These are phyloP conservation scores for Conops quadrifasciatus DNA, from an alignment of 2,888 invertebrate species.

Conservation along the genomic window DNA sequence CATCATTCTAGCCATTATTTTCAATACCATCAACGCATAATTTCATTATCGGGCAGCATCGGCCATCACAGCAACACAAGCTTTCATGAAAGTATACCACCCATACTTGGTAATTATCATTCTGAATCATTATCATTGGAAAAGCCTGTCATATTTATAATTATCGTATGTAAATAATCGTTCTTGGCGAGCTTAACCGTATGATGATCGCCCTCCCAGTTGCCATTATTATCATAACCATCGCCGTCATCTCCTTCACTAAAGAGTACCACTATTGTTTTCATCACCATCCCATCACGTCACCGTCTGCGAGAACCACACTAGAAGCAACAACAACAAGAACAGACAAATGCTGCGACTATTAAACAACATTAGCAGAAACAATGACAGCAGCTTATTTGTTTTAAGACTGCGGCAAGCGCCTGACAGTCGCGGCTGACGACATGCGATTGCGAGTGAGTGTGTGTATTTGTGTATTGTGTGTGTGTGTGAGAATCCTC, in stretches of 20 bases:
- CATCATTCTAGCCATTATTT: too few species aligned
- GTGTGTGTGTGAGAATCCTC: not conserved
- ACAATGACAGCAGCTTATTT: conserved; percentile 7
- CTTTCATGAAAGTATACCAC: too few species aligned
- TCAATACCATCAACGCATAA: too few species aligned
- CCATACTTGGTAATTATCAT: too few species aligned
- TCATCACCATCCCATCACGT: not conserved
- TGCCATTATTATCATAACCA: not conserved
- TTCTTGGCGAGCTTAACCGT: too few species aligned
- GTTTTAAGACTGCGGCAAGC: not conserved
- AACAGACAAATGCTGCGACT: too few species aligned
- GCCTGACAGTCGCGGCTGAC: not conserved
- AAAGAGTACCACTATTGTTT: not conserved
- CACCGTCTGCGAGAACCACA: not conserved
- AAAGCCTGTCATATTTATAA: too few species aligned
- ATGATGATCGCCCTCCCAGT: not conserved
- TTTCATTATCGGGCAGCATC: too few species aligned
- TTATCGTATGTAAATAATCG: too few species aligned
- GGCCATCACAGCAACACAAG: too few species aligned
- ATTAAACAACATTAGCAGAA: not conserved
- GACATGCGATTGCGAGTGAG: not conserved
- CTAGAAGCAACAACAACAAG: not conserved
- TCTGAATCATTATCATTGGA: too few species aligned
- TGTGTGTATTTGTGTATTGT: conserved; percentile 4
- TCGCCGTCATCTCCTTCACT: not conserved